phyloP scores from a whole-genome alignment of 2,888 invertebrate genomes.

The Lymantria dispar region DNA sequence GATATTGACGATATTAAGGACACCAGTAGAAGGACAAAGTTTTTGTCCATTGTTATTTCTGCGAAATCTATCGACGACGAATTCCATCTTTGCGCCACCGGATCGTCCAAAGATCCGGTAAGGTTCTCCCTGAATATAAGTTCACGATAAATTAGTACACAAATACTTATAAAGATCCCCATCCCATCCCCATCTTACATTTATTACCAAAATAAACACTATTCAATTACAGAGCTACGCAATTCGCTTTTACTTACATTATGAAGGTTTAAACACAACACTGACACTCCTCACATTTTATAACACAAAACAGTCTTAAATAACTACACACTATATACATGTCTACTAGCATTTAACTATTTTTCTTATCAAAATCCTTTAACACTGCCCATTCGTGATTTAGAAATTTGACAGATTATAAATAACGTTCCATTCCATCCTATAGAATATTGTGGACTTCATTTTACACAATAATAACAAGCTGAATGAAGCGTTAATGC shows the following conservation, averaged over 20 bases:
- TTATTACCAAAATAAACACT: conserved; percentile 45
- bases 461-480: neutral
- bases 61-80: conserved; percentile 82
- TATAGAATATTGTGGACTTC: neutral
- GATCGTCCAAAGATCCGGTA: conserved; percentile 53
- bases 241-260: conserved; percentile 58
- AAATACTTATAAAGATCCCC: conserved; percentile 31
- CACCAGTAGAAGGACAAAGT: conserved; percentile 88
- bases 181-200: conserved; percentile 38
- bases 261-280: conserved; percentile 38
- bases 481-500: too few species aligned
- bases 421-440: conserved; percentile 21
- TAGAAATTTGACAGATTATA: conserved; percentile 40
- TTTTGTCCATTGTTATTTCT: conserved; percentile 89
- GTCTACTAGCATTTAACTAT: conserved; percentile 40
- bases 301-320: conserved; percentile 34
- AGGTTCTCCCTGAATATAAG: conserved; percentile 60
- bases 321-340: conserved; percentile 46
- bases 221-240: conserved; percentile 42
- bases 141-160: conserved; percentile 27
- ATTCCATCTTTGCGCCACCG: conserved; percentile 82
- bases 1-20: conserved; percentile 91
- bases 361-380: conserved; percentile 47
- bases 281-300: conserved; percentile 59
- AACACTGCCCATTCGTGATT: conserved; percentile 46